Evolutionary conservation across 2,888 invertebrate genomes (phyloP).

Genomic region (Camponotus fellah): DNA sequence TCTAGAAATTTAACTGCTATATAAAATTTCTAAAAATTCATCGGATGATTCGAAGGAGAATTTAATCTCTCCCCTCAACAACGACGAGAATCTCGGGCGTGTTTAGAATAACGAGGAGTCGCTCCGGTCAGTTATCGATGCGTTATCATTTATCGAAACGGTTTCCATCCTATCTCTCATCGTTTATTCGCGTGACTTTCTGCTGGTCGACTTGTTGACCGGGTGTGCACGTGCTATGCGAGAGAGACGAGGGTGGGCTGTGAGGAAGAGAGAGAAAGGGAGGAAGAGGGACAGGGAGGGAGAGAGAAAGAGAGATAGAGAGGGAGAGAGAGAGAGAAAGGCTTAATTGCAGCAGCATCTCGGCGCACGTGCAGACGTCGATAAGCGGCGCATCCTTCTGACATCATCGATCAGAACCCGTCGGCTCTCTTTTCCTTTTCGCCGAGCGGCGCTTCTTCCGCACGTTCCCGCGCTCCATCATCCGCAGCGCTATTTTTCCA

Average conservation of each 20-base stretch:
- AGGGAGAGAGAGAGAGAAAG: conserved; percentile 45
- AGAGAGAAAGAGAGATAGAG: background rate
- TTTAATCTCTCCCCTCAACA: background rate
- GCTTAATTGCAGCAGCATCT: conserved; percentile 74
- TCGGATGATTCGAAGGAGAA: background rate
- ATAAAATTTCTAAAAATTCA: background rate
- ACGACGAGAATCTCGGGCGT: background rate
- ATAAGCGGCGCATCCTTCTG: conserved; percentile 69
- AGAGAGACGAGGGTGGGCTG: conserved; percentile 45
- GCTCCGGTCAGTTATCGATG: conserved; percentile 33
- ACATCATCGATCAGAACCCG: conserved; percentile 75
- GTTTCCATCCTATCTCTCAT: conserved; percentile 22
- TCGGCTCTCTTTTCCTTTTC: conserved; percentile 61
- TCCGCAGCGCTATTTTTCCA: conserved; percentile 47
- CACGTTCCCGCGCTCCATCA: conserved; percentile 55
- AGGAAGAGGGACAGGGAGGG: too few relatives aligned
- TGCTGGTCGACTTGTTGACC: conserved; percentile 47
- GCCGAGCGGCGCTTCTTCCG: conserved; percentile 55
- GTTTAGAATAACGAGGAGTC: conserved; percentile 21
- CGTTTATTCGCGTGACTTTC: conserved; percentile 55
- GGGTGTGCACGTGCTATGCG: conserved; percentile 67
- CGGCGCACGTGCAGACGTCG: conserved; percentile 75
- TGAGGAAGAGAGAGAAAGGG: background rate
- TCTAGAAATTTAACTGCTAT: too few relatives aligned
- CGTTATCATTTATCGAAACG: conserved; percentile 37